Evolutionary conservation across 2,797 vertebrate species (phyloP), one percentile per base, ranked within the genome.

Genomic region (Sebastes jordani): DNA sequence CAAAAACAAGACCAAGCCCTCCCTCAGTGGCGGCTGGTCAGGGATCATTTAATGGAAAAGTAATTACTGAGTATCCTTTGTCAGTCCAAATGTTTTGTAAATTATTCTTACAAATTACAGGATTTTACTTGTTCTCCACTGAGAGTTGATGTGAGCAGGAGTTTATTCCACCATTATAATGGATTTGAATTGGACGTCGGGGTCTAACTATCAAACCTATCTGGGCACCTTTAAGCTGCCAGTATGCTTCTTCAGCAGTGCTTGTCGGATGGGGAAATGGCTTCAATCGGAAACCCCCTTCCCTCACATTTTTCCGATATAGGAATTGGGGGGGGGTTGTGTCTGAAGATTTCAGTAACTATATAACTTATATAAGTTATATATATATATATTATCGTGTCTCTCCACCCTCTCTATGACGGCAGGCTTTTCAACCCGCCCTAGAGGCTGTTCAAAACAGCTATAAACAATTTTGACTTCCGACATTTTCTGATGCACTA

Each of bases 21-120:
- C 22, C 10, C 62, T 78, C 52, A 69, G 54, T 54, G 3, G 4
- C 58, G 25, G 58, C 49, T 65, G 32, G 46, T 49, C n/a, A n/a
- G 62, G 49, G 32, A 71, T 78, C 20, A 29, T 77, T 86, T 74
- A 49, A 55, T 62, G 20, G 55, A 54, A 58, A 74, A 79, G 16
- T 80, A 74, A 82, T 78, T 49, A 64, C 22, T 64, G 38, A 63
- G 30, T 49, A 25, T 74, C 25, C 63, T 78, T 56, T 77, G 52
- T 74, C 65, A 76, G 20, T 74, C 20, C 34, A 61, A 71, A 73
- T 72, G 49, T 82, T 82, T 71, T 29, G 11, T 49, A 32, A 78
- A 59, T 59, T 60, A 23, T 52, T 66, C 25, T 49, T 10, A 34
- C 0, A 67, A 82, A 65, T 29, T 29, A 9, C 3, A 70, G 23